Percentiles rank a stretch among this genome's conserved stretches.
These are phyloP conservation scores for Eupithecia pulchellata DNA, from an alignment of 2,888 invertebrate genomes.

Conservation along the genomic window DNA sequence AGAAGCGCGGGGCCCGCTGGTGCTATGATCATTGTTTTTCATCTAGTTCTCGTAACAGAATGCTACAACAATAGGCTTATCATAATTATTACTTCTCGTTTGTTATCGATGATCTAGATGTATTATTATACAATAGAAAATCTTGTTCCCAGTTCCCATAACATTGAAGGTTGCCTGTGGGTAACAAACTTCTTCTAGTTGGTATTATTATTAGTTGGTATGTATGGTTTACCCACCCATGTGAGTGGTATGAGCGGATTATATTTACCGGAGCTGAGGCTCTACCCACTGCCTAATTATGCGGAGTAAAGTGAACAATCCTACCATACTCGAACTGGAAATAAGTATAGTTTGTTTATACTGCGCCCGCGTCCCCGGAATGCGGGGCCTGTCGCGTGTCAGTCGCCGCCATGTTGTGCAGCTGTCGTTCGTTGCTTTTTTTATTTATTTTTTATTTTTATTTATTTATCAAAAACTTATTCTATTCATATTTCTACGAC, in stretches of 20 bases:
- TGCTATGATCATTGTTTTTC: slow-evolving; percentile 18
- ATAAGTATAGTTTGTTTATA: too few species aligned
- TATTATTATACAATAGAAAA: slow-evolving; percentile 28
- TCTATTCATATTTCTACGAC: too few species aligned
- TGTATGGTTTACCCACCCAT: not conserved
- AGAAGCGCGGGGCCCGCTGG: not conserved
- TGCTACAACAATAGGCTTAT: slow-evolving; percentile 25
- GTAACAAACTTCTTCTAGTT: not conserved
- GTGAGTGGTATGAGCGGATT: too few species aligned
- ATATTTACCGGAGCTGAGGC: too few species aligned
- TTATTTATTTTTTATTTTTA: too few species aligned
- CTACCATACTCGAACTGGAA: too few species aligned
- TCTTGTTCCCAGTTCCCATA: slow-evolving; percentile 32
- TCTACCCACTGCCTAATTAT: too few species aligned
- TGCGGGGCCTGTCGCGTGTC: slow-evolving; percentile 44
- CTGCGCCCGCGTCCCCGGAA: too few species aligned
- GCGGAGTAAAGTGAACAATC: too few species aligned
- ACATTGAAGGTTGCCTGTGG: slow-evolving; percentile 27
- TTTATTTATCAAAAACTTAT: too few species aligned
- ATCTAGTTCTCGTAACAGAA: slow-evolving; percentile 22
- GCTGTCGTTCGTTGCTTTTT: slow-evolving; percentile 26
- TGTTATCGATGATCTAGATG: slow-evolving; percentile 28
- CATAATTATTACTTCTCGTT: slow-evolving; percentile 29
- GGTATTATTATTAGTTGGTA: slow-evolving; percentile 4
- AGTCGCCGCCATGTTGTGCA: slow-evolving; percentile 39